These are phyloP conservation scores for Hydrozoanthus tunicans DNA, from an alignment of 64 coral and sea anemone species.

Conservation along the genomic window DNA sequence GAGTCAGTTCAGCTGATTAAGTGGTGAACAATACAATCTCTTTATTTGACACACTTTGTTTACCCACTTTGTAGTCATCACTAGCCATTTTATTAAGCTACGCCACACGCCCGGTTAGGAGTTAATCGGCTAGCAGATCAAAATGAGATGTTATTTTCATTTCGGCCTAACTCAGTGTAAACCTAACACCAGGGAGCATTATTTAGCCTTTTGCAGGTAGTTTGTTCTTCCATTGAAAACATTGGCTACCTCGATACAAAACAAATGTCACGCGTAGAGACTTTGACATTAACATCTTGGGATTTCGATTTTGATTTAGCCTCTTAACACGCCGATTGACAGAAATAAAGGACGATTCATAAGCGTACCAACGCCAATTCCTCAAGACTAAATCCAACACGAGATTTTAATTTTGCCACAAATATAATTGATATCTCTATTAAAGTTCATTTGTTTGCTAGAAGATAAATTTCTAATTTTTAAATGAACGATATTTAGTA, in stretches of 20 bases:
- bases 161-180: conserved; percentile 46
- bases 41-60: conserved; percentile 73
- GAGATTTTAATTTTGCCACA: conserved; percentile 85
- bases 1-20: conserved; percentile 44
- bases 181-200: conserved; percentile 54
- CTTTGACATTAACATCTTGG: conserved; percentile 19
- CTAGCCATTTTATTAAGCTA: conserved; percentile 68
- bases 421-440: conserved; percentile 87
- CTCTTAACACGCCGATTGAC: conserved; percentile 17
- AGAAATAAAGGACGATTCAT: conserved; percentile 22
- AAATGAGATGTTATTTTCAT: conserved; percentile 58
- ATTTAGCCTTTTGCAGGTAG: conserved; percentile 36
- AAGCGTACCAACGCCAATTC: conserved; percentile 13
- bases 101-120: conserved; percentile 40
- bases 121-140: conserved; percentile 41
- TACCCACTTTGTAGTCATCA: conserved; percentile 56
- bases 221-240: conserved; percentile 62
- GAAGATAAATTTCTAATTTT: conserved; percentile 72
- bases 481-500: conserved; percentile 65
- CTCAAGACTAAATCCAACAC: conserved; percentile 45
- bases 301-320: conserved; percentile 11
- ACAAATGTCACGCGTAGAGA: conserved; percentile 42
- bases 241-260: conserved; percentile 38
- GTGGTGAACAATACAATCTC: conserved; percentile 14
- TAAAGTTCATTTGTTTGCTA: conserved; percentile 92